Evolutionary conservation across 2,888 invertebrate genomes (phyloP).

Genomic region (Mythimna albipuncta): DNA sequence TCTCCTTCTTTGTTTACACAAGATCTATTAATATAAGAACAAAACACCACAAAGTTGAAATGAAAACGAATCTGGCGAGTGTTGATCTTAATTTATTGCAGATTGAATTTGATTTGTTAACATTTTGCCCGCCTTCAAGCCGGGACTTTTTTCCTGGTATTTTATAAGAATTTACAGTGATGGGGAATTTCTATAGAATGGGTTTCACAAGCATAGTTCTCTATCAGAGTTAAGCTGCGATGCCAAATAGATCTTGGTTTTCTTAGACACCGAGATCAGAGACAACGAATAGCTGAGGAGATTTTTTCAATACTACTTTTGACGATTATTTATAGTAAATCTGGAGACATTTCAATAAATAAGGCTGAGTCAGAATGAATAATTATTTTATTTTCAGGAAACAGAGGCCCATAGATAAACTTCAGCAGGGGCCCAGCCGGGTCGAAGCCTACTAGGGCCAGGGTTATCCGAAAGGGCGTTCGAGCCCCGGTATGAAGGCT

Average conservation of each 20-base stretch:
- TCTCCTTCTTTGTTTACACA: constrained; percentile 32
- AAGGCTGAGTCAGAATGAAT: no score
- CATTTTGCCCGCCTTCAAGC: not conserved
- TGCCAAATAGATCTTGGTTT: constrained; percentile 15
- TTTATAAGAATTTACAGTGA: constrained; percentile 20
- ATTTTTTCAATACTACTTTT: not conserved
- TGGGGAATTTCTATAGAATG: constrained; percentile 1
- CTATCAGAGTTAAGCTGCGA: not conserved
- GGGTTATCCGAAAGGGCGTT: no score
- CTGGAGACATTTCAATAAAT: not conserved
- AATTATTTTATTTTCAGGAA: no score
- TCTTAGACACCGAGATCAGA: not conserved
- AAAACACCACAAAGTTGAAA: constrained; percentile 32
- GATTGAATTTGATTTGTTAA: constrained; percentile 46
- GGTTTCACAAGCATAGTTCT: constrained; percentile 3
- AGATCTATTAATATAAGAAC: constrained; percentile 24
- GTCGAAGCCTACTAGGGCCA: no score
- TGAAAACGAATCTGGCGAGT: constrained; percentile 28
- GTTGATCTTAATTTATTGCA: constrained; percentile 40
- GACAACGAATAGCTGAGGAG: not conserved
- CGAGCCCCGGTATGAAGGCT: no score
- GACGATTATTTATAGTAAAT: not conserved
- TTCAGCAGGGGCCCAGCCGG: no score
- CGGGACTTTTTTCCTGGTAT: not conserved
- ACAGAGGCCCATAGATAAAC: no score